A percentile compares a stretch with the other conserved stretches of the same genome.
Conservation (phyloP, 2,888 invertebrate species). For the Pyrrhia umbra region DNA sequence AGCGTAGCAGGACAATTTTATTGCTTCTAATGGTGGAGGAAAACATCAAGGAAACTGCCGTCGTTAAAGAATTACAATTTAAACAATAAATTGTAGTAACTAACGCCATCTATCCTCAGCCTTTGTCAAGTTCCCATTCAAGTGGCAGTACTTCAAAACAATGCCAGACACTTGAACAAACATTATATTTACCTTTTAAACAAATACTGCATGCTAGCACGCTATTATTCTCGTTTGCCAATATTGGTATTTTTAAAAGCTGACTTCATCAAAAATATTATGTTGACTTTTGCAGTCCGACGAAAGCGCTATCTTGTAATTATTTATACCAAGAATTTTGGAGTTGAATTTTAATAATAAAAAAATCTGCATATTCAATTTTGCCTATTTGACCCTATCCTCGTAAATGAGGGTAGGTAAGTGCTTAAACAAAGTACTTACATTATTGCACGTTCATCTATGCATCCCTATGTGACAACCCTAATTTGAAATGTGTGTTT, state of each 20-base stretch:
- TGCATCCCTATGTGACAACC: conserved; percentile 47
- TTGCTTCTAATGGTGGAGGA: conserved; percentile 49
- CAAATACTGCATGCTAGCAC: conserved; percentile 23
- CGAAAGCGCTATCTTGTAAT: background rate
- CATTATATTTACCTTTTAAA: conserved; percentile 6
- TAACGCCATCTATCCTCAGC: conserved; percentile 29
- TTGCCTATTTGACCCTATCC: background rate
- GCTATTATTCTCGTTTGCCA: background rate
- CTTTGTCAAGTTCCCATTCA: conserved; percentile 1
- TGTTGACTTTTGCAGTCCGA: background rate
- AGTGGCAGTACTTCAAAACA: conserved; percentile 29
- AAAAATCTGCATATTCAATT: background rate
- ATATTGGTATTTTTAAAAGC: conserved; percentile 1
- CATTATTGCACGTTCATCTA: conserved; percentile 49
- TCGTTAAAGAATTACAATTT: background rate
- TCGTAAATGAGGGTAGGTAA: conserved; percentile 6
- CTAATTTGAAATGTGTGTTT: conserved; percentile 60
- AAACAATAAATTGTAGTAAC: background rate
- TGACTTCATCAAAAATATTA: background rate
- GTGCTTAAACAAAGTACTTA: conserved; percentile 3
- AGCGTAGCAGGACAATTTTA: conserved; percentile 9
- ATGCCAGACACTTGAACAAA: conserved; percentile 42
- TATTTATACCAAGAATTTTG: background rate
- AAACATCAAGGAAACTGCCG: conserved; percentile 40
- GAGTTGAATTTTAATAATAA: background rate